Evolutionary conservation across 2,113 vertebrate species (phyloP), one percentile per base, ranked within the genome.

Genomic region (Diphyllodes magnificus): DNA sequence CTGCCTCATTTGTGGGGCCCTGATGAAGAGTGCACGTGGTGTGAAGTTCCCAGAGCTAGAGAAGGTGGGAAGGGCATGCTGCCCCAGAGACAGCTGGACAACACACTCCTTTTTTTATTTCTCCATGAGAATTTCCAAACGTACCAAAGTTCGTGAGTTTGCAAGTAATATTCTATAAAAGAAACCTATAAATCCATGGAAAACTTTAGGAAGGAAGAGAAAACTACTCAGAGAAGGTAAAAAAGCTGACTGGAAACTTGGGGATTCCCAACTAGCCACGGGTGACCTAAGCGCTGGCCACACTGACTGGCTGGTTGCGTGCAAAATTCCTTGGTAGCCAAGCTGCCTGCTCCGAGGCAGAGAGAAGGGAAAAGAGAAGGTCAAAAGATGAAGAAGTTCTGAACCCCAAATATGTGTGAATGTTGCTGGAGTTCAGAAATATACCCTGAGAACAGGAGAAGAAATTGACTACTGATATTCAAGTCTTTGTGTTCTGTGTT

Each of bases 211-310:
- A 76, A 56, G 11, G 30, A 75, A 75, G 37, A 42, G 17, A 39
- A 79, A 22, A 44, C 39, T 42, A 42, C 13, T 50, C 17, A 8
- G 63, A 44, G 66, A 23, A 90, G 22, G 17, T 28, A n/a, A 60
- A 80, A 79, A 72, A 69, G 31, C 44, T 72, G 45, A 71, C 31
- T 57, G 60, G 63, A 60, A 68, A 35, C 21, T 8, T 44, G 27
- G 47, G 16, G 22, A 44, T 68, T 72, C 44, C 61, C 45, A 51
- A 0, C 15, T 47, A 71, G 18, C 21, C 35, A 15, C 0, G 0
- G 0, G 4, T 42, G 61, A 51, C 44, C 60, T 30, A 9, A 24
- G 21, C 0, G 0, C 39, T 69, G 84, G 27, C 24, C 81, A 37
- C 35, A 3, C 31, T 31, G 53, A 23, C 11, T 37, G 60, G 10